Percentiles rank a stretch among this genome's conserved stretches.
Evolutionary conservation across 2,888 invertebrate species (phyloP).

Genomic region (Stratiomys singularior): DNA sequence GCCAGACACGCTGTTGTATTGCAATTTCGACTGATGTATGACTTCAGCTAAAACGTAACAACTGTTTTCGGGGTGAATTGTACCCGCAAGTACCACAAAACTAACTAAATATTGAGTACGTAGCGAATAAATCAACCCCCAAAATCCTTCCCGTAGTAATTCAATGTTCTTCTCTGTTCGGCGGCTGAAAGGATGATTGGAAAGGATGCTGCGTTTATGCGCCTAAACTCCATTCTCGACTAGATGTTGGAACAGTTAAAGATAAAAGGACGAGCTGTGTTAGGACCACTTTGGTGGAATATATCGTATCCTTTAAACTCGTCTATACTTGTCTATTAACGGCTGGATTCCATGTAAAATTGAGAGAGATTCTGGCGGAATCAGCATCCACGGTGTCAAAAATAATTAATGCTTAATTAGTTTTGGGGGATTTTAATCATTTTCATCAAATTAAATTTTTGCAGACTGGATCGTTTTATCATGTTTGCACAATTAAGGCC

Average conservation of each 20-base stretch:
- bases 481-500: neutral
- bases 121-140: slow-evolving; percentile 47
- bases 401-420: slow-evolving; percentile 52
- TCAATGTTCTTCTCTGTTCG: neutral
- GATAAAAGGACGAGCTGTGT: too few relatives aligned
- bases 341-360: neutral
- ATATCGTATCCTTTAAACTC: too few relatives aligned
- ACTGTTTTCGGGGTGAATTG: slow-evolving; percentile 46
- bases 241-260: neutral
- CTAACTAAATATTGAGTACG: slow-evolving; percentile 49
- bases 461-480: neutral
- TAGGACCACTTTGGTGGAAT: too few relatives aligned
- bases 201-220: neutral
- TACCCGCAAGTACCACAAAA: slow-evolving; percentile 49
- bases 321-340: neutral
- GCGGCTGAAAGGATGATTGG: neutral
- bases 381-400: slow-evolving; percentile 46
- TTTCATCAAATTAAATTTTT: slow-evolving; percentile 51
- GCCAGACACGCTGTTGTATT: slow-evolving; percentile 9
- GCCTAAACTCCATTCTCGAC: neutral
- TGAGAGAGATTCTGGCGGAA: too few relatives aligned
- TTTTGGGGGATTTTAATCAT: slow-evolving; percentile 51
- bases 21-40: slow-evolving; percentile 29
- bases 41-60: slow-evolving; percentile 28
- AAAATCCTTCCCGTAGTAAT: slow-evolving; percentile 4